Percentiles rank a stretch among this genome's conserved stretches.
These are phyloP conservation scores for Artibeus lituratus DNA, from an alignment of 2,797 vertebrate species.

Conservation along the genomic window DNA sequence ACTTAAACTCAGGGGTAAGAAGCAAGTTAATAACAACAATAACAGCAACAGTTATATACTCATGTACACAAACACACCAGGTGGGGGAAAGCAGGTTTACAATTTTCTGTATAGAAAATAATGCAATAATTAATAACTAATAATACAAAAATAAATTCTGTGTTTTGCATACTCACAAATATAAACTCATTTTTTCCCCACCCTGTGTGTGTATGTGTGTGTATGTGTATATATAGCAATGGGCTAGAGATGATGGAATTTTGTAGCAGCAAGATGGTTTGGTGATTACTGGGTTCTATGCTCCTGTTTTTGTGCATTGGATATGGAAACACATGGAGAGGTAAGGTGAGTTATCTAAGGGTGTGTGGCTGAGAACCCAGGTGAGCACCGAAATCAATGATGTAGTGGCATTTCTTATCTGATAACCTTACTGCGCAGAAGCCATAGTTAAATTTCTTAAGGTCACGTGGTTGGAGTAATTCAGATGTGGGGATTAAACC, in stretches of 20 bases:
- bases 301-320: neutral
- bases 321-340: neutral
- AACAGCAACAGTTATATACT: neutral
- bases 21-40: neutral
- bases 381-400: neutral
- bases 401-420: fast-evolving
- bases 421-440: neutral
- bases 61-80: too few relatives aligned
- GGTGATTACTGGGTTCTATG: neutral
- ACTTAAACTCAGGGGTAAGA: neutral
- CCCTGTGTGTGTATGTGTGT: too few relatives aligned
- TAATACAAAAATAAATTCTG: neutral
- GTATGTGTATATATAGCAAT: too few relatives aligned
- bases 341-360: neutral
- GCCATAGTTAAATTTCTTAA: neutral
- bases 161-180: neutral
- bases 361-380: neutral
- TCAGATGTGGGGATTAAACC: neutral
- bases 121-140: neutral
- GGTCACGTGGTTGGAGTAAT: fast-evolving
- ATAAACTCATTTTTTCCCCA: neutral
- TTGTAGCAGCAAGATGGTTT: too few relatives aligned
- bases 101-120: neutral
- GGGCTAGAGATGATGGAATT: neutral
- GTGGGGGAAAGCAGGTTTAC: neutral